Base-by-base conservation (phyloP, 1,140 invertebrate genomes). In the Penaeus vannamei region DNA sequence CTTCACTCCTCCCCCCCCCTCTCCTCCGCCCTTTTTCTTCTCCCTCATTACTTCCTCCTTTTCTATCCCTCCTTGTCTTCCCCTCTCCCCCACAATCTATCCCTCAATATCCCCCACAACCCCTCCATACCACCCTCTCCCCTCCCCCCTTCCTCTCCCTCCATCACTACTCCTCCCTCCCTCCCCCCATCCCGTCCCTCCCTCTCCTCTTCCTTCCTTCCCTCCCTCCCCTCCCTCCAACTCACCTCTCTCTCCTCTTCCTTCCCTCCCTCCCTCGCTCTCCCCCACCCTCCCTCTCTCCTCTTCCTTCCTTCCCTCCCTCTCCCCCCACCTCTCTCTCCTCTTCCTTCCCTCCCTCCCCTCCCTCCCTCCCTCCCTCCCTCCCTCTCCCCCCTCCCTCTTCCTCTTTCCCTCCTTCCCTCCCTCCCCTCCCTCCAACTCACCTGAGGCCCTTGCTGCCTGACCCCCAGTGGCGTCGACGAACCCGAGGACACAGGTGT, bases 401-500 rank as follows among this genome's bases (percentile, higher is more conserved):
- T 17, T 10, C 53, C 1, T 10, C 20, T 76, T 7, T 3, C 69
- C 26, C 2, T 72, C 36, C 69, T n/a, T 12, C 26, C 20, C 69
- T 3, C 42, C 20, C 23, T 32, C 26, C 36, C 72, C 20, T n/a
- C 12, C 53, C 32, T 26, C 17, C 23, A 19, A 32, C 64, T 86
- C 69, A 91, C 91, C 81, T 91, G 91, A 32, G 79, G 76, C 23
- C 69, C 86, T 22, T 90, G 91, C 26, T 90, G 91, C 23, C 90
- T 86, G 46, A 90, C 85, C 19, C 90, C 91, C 36, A 91, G 77
- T 17, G 91, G 90, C 0, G 91, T 90, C 8, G 89, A 90, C 14
- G 91, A 86, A 20, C 91, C 91, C 20, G 90, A 90, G 23, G 91
- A 91, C 22, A 69, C 87, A 26, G 91, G 89, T 10, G 91, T 91